Conservation (phyloP, 2,113 vertebrate genomes). For the Aegotheles bennettii region DNA sequence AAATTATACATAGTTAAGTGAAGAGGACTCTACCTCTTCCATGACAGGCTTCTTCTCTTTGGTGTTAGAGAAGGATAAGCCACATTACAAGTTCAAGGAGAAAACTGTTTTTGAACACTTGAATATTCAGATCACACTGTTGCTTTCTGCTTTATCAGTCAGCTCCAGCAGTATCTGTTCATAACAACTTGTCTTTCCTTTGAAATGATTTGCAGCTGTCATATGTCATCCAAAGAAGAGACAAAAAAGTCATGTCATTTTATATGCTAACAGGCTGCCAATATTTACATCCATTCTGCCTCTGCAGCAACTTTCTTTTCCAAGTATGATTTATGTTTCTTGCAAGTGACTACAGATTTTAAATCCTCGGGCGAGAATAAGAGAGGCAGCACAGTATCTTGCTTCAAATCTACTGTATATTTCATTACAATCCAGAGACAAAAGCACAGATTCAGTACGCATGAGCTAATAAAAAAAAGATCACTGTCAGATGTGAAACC, state of each 20-base stretch:
- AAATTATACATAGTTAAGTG: neutral
- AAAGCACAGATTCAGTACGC: neutral
- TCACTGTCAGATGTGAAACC: neutral
- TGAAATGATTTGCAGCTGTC: constrained; percentile 10
- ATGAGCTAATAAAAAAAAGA: neutral
- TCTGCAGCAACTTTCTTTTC: neutral
- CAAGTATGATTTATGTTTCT: neutral
- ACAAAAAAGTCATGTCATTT: neutral
- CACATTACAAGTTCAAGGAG: neutral
- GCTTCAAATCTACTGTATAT: neutral
- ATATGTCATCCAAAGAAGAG: neutral
- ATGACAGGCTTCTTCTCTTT: neutral
- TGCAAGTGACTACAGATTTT: neutral
- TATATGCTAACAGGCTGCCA: neutral
- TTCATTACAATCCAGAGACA: neutral
- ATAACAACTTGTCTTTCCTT: neutral
- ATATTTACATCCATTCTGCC: constrained; percentile 1
- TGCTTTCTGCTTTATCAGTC: neutral
- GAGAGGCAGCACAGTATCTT: neutral
- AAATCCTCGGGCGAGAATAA: neutral
- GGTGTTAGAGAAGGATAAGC: neutral
- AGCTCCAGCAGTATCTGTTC: neutral
- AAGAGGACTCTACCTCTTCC: neutral
- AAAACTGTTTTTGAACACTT: neutral
- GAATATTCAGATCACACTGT: neutral